phyloP scores from a whole-genome alignment of 2,888 invertebrate genomes.

The Melolontha melolontha region DNA sequence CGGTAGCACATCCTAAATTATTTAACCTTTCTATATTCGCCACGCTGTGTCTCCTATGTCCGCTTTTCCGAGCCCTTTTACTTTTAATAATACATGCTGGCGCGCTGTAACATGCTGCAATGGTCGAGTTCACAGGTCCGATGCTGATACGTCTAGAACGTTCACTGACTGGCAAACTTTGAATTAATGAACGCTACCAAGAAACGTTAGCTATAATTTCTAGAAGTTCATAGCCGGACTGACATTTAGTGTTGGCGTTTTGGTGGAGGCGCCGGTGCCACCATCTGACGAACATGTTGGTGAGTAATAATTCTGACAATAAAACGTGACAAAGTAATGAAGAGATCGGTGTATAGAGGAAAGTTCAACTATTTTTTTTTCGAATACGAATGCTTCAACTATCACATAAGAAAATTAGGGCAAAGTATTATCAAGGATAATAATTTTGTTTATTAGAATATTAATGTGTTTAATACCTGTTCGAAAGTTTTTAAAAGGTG shows the following conservation, averaged over 20 bases:
- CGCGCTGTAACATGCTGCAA: conserved; percentile 22
- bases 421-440: too few relatives aligned
- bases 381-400: too few relatives aligned
- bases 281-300: background rate
- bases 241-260: conserved; percentile 32
- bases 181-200: conserved; percentile 33
- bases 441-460: too few relatives aligned
- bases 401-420: too few relatives aligned
- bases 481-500: too few relatives aligned
- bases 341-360: background rate
- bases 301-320: conserved; percentile 4
- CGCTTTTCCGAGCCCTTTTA: conserved; percentile 34
- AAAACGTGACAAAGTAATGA: conserved; percentile 16
- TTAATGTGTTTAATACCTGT: too few relatives aligned
- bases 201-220: conserved; percentile 28
- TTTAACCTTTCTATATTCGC: conserved; percentile 33
- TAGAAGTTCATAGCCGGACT: conserved; percentile 33
- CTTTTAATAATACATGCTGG: conserved; percentile 33
- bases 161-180: conserved; percentile 23
- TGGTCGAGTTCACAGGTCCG: conserved; percentile 11
- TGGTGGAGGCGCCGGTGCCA: conserved; percentile 27
- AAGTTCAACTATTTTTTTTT: too few relatives aligned
- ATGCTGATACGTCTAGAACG: conserved; percentile 16
- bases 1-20: conserved; percentile 37
- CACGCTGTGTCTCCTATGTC: background rate